Conservation (phyloP, 2,113 vertebrate species). For the Apteryx owenii region DNA sequence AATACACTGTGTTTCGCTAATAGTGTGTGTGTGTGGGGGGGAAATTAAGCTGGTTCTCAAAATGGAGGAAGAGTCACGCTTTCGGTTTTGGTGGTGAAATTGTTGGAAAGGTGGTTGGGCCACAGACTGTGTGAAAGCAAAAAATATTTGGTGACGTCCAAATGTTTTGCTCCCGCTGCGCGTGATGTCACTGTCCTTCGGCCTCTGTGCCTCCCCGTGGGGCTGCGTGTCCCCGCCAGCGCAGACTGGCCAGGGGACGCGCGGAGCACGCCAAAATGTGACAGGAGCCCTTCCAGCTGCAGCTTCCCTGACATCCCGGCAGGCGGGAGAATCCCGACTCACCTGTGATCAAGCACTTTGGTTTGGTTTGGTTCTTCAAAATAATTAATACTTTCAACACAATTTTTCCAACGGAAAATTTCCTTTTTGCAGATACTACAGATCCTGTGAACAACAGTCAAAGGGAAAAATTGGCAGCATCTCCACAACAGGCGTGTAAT, state of each 20-base stretch:
- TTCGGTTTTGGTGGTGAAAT: background rate
- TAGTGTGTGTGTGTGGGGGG: background rate
- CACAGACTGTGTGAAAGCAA: too few relatives aligned
- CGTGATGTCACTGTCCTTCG: too few relatives aligned
- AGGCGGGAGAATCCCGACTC: background rate
- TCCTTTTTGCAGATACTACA: background rate
- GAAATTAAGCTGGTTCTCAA: too few relatives aligned
- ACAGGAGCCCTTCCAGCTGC: background rate
- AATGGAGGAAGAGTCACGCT: background rate
- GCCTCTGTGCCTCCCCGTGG: too few relatives aligned
- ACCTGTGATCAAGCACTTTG: background rate
- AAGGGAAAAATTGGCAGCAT: background rate
- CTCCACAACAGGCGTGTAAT: background rate
- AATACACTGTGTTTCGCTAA: background rate
- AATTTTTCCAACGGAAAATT: background rate
- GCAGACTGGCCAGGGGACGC: too few relatives aligned
- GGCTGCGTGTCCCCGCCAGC: too few relatives aligned
- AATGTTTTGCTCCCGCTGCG: too few relatives aligned
- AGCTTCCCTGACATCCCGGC: background rate
- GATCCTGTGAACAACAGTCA: background rate
- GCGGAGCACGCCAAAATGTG: background rate
- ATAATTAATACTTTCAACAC: background rate
- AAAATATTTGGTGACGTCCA: too few relatives aligned
- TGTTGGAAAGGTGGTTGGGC: too few relatives aligned
- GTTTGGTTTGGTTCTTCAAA: background rate